Evolutionary conservation across 2,888 invertebrate species (phyloP), one percentile per base, ranked within the genome.

Genomic region (Eumerus sabulonum): DNA sequence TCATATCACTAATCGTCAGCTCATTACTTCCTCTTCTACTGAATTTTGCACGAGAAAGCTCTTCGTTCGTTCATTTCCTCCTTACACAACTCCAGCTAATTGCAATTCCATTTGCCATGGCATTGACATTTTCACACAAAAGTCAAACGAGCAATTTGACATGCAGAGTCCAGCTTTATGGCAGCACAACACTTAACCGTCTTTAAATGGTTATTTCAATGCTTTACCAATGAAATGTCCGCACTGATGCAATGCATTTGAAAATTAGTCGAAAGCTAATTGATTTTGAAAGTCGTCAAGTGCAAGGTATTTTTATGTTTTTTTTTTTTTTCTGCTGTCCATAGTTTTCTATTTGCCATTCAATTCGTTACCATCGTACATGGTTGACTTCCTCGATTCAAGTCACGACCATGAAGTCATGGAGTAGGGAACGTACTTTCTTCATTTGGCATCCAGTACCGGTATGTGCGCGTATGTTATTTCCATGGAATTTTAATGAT

Each of bases 361-460:
- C 67, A 56, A 73, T 62, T 63, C 47, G 60, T 60, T 51, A 57
- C 40, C 3, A 27, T 2, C 3, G 27, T 27, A 27, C 27, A n/a
- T n/a, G n/a, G 27, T 27, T 7, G 27, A 27, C 7, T 27, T 27
- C 27, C 27, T 74, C 18, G 18, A 57, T 77, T 77, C 77, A 47
- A 77, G 73, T 59, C 77, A 77, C 77, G 77, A 77, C 27, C 53
- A 13, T 51, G 27, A n/a, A n/a, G n/a, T n/a, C n/a, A n/a, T n/a
- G 27, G 27, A 27, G 27, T 27, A 2, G 27, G 27, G 27, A 7
- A 27, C 27, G 44, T 44, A 62, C 72, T 77, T 77, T 72, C 72
- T 72, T 72, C 66, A 53, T 57, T 77, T 57, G 45, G 27, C 17
- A 4, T 27, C 7, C 12, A 13, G 16, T 53, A 66, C 64, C 71